A percentile compares a stretch with the other conserved stretches of the same genome.
Conservation (phyloP, 2,113 vertebrate genomes). For the Anoura caudifer region DNA sequence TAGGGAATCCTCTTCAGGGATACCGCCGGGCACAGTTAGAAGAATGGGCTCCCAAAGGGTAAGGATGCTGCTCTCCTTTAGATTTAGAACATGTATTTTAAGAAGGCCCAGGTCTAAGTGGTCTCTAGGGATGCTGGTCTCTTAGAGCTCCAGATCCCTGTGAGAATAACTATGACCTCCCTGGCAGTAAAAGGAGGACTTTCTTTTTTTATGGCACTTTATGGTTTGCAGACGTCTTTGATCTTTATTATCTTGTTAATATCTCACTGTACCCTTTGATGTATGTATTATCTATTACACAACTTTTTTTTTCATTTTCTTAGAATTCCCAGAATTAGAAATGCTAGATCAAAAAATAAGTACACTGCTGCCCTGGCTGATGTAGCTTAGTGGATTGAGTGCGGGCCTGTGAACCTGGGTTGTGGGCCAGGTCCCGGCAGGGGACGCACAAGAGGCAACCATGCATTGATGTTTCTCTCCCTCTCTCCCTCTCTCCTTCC, state of each 20-base stretch:
- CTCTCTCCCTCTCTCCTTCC: no score
- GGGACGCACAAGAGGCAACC: no score
- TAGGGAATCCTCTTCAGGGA: constrained; percentile 22
- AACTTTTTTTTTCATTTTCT: not conserved
- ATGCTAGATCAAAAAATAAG: not conserved
- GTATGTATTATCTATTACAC: not conserved
- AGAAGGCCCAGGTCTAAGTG: not conserved
- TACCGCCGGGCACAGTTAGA: not conserved
- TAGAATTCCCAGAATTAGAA: not conserved
- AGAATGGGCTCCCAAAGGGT: constrained; percentile 38
- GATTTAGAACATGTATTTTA: not conserved
- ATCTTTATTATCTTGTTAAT: not conserved
- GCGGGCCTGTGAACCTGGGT: no score
- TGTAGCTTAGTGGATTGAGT: no score
- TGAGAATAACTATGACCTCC: not conserved
- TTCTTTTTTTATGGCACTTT: constrained; percentile 8
- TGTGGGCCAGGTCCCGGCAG: no score
- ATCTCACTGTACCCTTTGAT: not conserved
- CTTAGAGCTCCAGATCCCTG: not conserved
- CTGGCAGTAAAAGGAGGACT: not conserved
- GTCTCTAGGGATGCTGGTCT: not conserved
- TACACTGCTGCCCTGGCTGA: no score
- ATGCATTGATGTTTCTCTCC: no score
- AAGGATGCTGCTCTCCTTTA: not conserved
- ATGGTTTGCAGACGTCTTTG: not conserved